Base-by-base conservation (phyloP, 1,140 invertebrate species). In the Lucilia cuprina region DNA sequence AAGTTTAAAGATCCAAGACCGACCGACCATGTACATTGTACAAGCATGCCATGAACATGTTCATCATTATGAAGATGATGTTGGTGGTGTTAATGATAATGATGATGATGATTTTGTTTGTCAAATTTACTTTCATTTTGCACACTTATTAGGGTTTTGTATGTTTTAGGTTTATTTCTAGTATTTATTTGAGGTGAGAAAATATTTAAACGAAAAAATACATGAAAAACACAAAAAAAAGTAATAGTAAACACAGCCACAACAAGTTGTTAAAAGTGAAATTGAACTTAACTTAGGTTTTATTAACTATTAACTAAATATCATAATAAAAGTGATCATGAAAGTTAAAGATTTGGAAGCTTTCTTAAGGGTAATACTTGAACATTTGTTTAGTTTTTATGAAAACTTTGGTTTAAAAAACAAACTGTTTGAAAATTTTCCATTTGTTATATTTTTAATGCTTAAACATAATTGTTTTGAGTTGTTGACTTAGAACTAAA, bases 241-340 rank as follows among this genome's bases (percentile, higher is more conserved):
- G 55, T 60, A 60, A 60, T 60, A 60, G 55, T 60, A n/a, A 60
- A 60, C 55, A 60, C 9, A 55, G 50, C 13, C 14, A 60, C 55
- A 60, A 60, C 55, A 60, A 60, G 55, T 60, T 60, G 55, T 60
- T 60, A 60, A 60, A 60, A 60, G 55, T 60, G 55, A 60, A 60
- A 60, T 60, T 60, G 55, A 60, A 60, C 14, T 60, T 41, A 41
- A 41, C 41, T 41, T 41, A 60, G n/a, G 55, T 12, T 60, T 17
- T 60, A 60, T 60, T 60, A 60, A 17, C 55, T 17, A 60, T 60
- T 60, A n/a, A 60, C 55, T 60, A 60, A 60, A 14, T 60, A 60
- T 60, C 55, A 17, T 60, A 60, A 60, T n/a, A 60, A 30, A 60
- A 60, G 55, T 17, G 55, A 60, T 60, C 55, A 60, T 60, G 55